Evolutionary conservation across 2,888 invertebrate species (phyloP).

Genomic region (Drosophila suboccidentalis): DNA sequence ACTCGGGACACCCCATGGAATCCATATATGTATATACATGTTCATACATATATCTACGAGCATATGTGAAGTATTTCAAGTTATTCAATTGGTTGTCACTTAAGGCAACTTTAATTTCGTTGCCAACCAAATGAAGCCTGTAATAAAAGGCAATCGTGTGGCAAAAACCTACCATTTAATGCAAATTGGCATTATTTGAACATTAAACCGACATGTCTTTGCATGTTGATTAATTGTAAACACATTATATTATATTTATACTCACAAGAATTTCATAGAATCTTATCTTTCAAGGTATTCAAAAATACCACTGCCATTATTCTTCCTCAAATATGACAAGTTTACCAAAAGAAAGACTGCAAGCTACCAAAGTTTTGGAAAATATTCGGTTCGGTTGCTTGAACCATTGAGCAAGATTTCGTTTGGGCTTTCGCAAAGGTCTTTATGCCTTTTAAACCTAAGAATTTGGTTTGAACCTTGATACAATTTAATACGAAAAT

Average conservation of each 20-base stretch:
- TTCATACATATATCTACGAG: conserved; percentile 1
- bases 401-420: too few species aligned
- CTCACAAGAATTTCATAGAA: conserved; percentile 5
- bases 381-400: too few species aligned
- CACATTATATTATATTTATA: not conserved
- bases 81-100: conserved; percentile 55
- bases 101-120: conserved; percentile 55
- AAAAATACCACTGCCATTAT: conserved; percentile 1
- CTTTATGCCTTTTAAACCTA: too few species aligned
- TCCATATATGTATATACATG: conserved; percentile 3
- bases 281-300: conserved; percentile 33
- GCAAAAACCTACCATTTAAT: conserved; percentile 15
- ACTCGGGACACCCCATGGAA: conserved; percentile 13
- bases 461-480: too few species aligned
- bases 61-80: conserved; percentile 41
- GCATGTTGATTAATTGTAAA: conserved; percentile 4
- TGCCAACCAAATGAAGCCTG: conserved; percentile 38
- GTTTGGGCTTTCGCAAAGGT: too few species aligned
- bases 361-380: too few species aligned
- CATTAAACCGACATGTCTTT: conserved; percentile 26
- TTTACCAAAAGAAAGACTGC: too few species aligned
- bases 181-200: conserved; percentile 17
- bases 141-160: conserved; percentile 37
- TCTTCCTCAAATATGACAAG: not conserved
- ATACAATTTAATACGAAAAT: too few species aligned